These are phyloP conservation scores for Motacilla tschutschensis DNA, from an alignment of 2,113 vertebrate genomes.

Conservation along the genomic window DNA sequence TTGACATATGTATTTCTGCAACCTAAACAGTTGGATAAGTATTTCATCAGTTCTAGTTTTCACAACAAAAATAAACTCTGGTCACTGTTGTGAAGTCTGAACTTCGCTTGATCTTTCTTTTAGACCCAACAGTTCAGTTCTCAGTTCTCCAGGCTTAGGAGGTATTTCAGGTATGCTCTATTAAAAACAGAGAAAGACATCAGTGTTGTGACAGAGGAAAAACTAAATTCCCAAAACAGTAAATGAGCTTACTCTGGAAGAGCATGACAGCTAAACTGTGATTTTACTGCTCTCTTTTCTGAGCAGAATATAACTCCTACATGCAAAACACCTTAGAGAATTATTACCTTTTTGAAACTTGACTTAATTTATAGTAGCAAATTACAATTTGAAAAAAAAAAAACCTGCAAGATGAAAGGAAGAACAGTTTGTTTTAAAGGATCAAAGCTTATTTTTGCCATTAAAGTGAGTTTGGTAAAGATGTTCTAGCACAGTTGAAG, in stretches of 20 bases:
- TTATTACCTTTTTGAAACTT: not conserved
- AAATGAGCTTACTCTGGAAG: not conserved
- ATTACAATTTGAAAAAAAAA: not conserved
- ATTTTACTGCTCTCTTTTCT: not conserved
- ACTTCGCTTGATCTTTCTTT: slow-evolving; percentile 54
- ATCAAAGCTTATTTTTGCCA: not conserved
- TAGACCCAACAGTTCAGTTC: slow-evolving; percentile 85
- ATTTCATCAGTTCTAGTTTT: not conserved
- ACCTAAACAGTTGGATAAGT: not conserved
- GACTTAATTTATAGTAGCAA: not conserved
- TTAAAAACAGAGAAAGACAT: not conserved
- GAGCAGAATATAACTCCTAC: not conserved
- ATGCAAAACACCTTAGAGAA: not conserved
- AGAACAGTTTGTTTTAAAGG: not conserved
- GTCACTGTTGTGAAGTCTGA: slow-evolving; percentile 44
- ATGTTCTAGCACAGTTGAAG: not conserved
- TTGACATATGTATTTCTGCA: not conserved
- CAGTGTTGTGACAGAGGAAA: not conserved
- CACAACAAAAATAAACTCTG: not conserved
- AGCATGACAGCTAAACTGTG: not conserved
- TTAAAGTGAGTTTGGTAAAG: not conserved
- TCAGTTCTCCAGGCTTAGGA: slow-evolving; percentile 89
- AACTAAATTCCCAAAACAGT: not conserved
- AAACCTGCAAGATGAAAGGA: not conserved
- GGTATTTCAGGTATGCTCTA: slow-evolving; percentile 90